These are phyloP conservation scores for Nylanderia fulva DNA, from an alignment of 1,140 invertebrate genomes.

Conservation along the genomic window DNA sequence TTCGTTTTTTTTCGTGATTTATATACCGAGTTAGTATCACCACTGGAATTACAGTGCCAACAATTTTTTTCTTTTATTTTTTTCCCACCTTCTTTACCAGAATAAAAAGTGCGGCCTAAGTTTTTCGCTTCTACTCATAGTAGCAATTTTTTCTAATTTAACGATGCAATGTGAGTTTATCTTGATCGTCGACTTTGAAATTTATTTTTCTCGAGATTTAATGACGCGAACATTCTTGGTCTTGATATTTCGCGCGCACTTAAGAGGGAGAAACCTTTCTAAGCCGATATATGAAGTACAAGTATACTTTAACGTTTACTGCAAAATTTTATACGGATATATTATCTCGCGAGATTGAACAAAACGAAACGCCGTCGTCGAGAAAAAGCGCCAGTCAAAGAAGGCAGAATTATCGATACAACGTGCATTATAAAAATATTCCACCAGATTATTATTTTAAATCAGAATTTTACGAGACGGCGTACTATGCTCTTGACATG, in stretches of 20 bases:
- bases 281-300: background rate
- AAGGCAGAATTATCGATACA: constrained; percentile 15
- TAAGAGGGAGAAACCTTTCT: background rate
- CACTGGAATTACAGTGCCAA: background rate
- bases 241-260: background rate
- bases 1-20: constrained; percentile 16
- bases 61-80: background rate
- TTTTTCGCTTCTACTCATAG: background rate
- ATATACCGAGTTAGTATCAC: background rate
- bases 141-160: constrained; percentile 12
- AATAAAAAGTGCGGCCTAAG: no score
- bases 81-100: background rate
- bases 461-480: constrained; percentile 27
- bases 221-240: background rate
- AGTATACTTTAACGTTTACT: background rate
- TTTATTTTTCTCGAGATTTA: background rate
- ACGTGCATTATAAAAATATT: constrained; percentile 32
- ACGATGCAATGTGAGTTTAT: background rate
- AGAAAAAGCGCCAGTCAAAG: constrained; percentile 2
- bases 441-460: constrained; percentile 24
- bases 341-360: background rate
- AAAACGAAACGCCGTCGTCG: background rate
- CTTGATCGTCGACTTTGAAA: background rate
- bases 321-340: constrained; percentile 32
- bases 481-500: constrained; percentile 15